Evolutionary conservation across 2,797 vertebrate genomes (phyloP), one percentile per base, ranked within the genome.

Genomic region (Caiman crocodilus): DNA sequence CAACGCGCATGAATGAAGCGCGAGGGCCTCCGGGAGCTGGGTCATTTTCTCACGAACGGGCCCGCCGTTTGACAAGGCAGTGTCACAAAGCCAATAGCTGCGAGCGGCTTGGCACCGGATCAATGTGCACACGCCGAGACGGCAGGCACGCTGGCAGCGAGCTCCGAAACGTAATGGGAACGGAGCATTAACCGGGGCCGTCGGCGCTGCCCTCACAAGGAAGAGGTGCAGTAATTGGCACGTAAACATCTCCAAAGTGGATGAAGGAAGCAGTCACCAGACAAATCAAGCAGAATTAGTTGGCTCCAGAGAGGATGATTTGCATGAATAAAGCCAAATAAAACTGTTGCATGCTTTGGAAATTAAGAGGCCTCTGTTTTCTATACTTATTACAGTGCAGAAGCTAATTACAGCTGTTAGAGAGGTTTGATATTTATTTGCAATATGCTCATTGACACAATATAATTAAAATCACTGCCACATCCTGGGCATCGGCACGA

Each of bases 21-120:
- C 97, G 97, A 98, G 96, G 96, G 97, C 96, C 96, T 98, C 97
- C 94, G 96, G 96, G 98, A 98, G 98, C 98, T 98, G 98, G 98
- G 98, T 98, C 98, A 98, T 97, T 98, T 98, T 96, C 97, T 97
- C 98, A 98, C 98, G 96, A 96, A 92, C 92, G 94, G 98, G 97
- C 94, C 94, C 93, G 93, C 67, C 73, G 69, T 86, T 86, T 94
- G 93, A 97, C 96, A 96, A 96, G 93, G 91, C 76, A 94, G 96
- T 95, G 95, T 95, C 95, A 80, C 90, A 93, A 92, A 97, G 97
- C 97, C 98, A 98, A 96, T 96, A 96, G 90, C 98, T 96, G 93
- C 95, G 73, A 98, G 97, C 95, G 95, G 83, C 88, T 95, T 98
- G 98, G 98, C 98, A 97, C 94, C 5, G 87, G 93, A 98, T 98